Conservation (phyloP, 1,140 invertebrate species). For the Nasonia longicornis region DNA sequence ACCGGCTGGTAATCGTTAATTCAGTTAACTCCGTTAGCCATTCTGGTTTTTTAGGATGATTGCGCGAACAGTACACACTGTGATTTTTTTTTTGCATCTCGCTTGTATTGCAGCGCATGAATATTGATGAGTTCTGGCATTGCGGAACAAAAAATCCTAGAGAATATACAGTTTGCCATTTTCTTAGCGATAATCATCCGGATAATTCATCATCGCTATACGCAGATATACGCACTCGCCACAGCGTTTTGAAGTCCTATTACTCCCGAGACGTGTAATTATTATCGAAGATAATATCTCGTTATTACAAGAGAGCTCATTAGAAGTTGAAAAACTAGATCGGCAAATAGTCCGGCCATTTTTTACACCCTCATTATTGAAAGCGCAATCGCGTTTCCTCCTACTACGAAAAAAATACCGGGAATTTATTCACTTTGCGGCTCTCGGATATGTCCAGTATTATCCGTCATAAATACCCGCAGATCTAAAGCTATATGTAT, state of each 20-base stretch:
- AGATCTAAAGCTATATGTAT: too few species aligned
- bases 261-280: background rate
- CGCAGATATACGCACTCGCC: too few species aligned
- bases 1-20: background rate
- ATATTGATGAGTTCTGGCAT: background rate
- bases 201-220: background rate
- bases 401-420: background rate
- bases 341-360: background rate
- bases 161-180: too few species aligned
- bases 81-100: background rate
- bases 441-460: background rate
- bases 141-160: background rate
- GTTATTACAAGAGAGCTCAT: background rate
- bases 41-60: too few species aligned
- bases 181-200: background rate
- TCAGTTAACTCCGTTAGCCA: background rate
- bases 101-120: background rate
- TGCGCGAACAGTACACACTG: background rate
- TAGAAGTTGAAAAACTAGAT: background rate
- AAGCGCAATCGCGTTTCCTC: background rate
- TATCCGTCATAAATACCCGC: background rate
- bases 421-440: background rate
- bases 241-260: background rate
- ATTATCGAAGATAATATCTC: background rate
- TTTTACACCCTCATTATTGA: background rate